Evolutionary conservation across 2,113 vertebrate genomes (phyloP).

Genomic region (Meles meles): DNA sequence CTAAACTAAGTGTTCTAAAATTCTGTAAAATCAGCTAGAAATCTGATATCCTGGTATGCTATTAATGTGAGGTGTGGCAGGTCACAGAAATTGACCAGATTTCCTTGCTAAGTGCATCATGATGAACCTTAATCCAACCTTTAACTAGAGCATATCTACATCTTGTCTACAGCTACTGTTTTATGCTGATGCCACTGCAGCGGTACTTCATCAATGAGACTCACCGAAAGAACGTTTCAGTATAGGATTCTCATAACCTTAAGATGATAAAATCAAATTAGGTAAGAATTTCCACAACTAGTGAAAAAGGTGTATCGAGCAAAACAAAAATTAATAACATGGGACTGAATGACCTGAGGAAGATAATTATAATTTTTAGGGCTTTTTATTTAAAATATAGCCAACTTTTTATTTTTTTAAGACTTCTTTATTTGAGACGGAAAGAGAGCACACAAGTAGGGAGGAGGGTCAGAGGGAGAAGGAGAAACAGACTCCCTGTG

Average conservation of each 20-base stretch:
- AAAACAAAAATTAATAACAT: neutral
- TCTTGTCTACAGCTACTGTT: neutral
- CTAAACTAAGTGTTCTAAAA: neutral
- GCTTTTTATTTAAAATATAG: neutral
- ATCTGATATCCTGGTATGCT: neutral
- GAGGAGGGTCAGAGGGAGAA: neutral
- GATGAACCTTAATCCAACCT: neutral
- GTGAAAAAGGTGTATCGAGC: neutral
- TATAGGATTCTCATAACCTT: neutral
- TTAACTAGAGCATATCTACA: neutral
- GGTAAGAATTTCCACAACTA: neutral
- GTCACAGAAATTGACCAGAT: neutral
- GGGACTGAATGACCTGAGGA: neutral
- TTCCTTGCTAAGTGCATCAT: neutral
- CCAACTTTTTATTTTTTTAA: no score
- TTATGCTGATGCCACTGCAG: neutral
- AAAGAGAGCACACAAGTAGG: neutral
- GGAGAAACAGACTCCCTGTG: neutral
- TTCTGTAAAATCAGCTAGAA: neutral
- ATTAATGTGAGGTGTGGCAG: neutral
- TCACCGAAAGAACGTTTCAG: neutral
- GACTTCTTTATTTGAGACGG: neutral
- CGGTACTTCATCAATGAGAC: neutral
- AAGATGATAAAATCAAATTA: neutral
- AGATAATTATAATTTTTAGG: neutral